Evolutionary conservation across 2,888 invertebrate species (phyloP).

Genomic region (Nemotelus pantherinus): DNA sequence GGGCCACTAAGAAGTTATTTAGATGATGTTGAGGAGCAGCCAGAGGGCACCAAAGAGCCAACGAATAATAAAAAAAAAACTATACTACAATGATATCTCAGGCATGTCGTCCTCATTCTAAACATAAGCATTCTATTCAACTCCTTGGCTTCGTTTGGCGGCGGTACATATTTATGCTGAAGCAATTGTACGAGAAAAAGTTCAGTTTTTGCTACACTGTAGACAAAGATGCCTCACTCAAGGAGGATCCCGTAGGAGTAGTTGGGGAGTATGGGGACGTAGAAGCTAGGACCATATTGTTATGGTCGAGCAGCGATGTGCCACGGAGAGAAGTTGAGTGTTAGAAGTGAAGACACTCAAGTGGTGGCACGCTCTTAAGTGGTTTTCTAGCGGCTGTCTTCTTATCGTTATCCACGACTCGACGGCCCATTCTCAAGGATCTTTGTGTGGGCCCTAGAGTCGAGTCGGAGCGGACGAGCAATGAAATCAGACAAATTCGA

Average conservation of each 20-base stretch:
- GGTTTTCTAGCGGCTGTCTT: conserved; percentile 45
- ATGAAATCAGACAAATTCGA: not conserved
- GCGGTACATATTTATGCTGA: conserved; percentile 1
- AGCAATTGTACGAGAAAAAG: not conserved
- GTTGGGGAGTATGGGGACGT: not conserved
- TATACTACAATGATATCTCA: conserved; percentile 13
- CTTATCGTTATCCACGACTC: not conserved
- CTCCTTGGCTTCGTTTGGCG: not conserved
- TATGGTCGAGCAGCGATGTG: not conserved
- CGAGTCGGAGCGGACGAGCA: not conserved
- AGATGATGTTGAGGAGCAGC: conserved; percentile 3
- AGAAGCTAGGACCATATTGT: conserved; percentile 22
- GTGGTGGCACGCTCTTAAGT: conserved; percentile 50
- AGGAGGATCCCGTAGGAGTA: too few relatives aligned
- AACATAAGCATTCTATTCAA: conserved; percentile 21
- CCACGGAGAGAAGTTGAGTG: conserved; percentile 19
- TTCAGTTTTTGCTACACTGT: too few relatives aligned
- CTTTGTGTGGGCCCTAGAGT: too few relatives aligned
- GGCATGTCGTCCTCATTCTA: conserved; percentile 2
- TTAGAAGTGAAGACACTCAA: conserved; percentile 47
- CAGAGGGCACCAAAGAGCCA: conserved; percentile 27
- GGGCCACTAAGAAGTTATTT: not conserved
- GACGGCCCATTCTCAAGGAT: conserved; percentile 10
- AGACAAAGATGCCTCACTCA: too few relatives aligned
- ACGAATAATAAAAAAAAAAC: conserved; percentile 1